A percentile compares a stretch with the other conserved stretches of the same genome.
phyloP scores from a whole-genome alignment of 2,797 vertebrate genomes.

The Gallinago solitaria region DNA sequence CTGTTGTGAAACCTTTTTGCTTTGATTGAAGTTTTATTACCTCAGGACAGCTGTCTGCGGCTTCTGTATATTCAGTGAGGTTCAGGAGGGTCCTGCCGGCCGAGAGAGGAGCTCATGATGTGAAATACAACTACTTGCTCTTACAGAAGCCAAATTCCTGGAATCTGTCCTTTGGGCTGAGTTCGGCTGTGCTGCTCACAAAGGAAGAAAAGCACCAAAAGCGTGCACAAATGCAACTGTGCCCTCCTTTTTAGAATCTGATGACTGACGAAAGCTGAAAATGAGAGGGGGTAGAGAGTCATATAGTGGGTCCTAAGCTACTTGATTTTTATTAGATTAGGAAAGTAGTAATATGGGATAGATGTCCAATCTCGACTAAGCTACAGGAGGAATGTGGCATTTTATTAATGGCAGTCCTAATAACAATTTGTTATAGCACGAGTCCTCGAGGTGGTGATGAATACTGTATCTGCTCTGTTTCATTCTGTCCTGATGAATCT shows the following conservation, averaged over 20 bases:
- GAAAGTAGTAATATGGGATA: neutral
- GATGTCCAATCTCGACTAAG: neutral
- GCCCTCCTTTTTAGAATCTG: neutral
- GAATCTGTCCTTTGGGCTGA: neutral
- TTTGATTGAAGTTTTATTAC: constrained; percentile 68
- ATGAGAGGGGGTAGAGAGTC: neutral
- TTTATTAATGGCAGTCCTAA: constrained; percentile 40
- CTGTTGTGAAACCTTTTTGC: constrained; percentile 49
- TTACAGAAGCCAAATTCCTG: constrained; percentile 2
- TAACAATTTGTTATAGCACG: neutral
- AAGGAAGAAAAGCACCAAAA: neutral
- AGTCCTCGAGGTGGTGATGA: neutral
- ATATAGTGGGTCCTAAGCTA: neutral
- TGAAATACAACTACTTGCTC: neutral
- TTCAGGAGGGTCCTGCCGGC: constrained; percentile 5
- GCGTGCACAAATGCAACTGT: neutral
- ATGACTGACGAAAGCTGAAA: neutral
- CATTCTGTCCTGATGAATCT: neutral
- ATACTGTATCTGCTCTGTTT: constrained; percentile 21
- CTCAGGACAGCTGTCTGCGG: neutral
- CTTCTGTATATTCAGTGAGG: constrained; percentile 44
- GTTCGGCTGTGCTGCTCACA: neutral
- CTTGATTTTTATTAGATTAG: constrained; percentile 16
- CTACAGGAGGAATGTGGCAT: neutral
- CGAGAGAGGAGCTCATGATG: neutral